A percentile compares a stretch with the other conserved stretches of the same genome.
These are phyloP conservation scores for Zygothrica quintamaculata DNA, from an alignment of 2,888 invertebrate species.

Conservation along the genomic window DNA sequence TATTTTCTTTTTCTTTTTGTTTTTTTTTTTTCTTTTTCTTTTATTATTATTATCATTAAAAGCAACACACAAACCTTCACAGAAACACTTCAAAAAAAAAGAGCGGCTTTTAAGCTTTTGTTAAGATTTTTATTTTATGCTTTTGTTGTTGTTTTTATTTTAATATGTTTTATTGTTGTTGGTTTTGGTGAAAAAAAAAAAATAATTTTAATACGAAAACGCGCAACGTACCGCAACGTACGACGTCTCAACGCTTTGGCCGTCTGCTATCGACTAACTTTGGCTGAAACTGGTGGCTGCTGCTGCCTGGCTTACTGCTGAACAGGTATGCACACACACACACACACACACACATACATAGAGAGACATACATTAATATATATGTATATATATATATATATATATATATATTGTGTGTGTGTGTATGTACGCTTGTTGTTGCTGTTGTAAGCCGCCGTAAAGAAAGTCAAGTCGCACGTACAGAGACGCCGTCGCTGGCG, in stretches of 20 bases:
- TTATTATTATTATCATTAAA: not conserved
- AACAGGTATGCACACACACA: slow-evolving; percentile 48
- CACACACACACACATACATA: slow-evolving; percentile 7
- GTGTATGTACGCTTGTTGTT: slow-evolving; percentile 23
- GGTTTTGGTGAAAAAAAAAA: too few species aligned
- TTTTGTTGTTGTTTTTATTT: slow-evolving; percentile 7
- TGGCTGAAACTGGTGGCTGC: slow-evolving; percentile 42
- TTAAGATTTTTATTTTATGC: slow-evolving; percentile 30
- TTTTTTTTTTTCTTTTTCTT: slow-evolving; percentile 14
- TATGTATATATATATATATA: not conserved
- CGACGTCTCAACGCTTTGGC: slow-evolving; percentile 72
- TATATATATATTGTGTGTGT: too few species aligned
- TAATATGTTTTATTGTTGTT: slow-evolving; percentile 1
- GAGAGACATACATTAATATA: not conserved
- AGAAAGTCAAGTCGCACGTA: slow-evolving; percentile 76
- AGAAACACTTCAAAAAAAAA: slow-evolving; percentile 50
- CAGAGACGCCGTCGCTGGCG: slow-evolving; percentile 34
- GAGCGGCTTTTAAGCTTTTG: slow-evolving; percentile 33
- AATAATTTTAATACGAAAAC: too few species aligned
- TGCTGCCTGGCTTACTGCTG: slow-evolving; percentile 36
- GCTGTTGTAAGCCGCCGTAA: slow-evolving; percentile 57
- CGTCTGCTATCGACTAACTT: slow-evolving; percentile 71
- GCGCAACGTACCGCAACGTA: slow-evolving; percentile 31
- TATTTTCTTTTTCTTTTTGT: slow-evolving; percentile 10
- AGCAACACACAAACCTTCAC: slow-evolving; percentile 59